phyloP scores from a whole-genome alignment of 2,888 invertebrate genomes.

The Ophion obscuratus region DNA sequence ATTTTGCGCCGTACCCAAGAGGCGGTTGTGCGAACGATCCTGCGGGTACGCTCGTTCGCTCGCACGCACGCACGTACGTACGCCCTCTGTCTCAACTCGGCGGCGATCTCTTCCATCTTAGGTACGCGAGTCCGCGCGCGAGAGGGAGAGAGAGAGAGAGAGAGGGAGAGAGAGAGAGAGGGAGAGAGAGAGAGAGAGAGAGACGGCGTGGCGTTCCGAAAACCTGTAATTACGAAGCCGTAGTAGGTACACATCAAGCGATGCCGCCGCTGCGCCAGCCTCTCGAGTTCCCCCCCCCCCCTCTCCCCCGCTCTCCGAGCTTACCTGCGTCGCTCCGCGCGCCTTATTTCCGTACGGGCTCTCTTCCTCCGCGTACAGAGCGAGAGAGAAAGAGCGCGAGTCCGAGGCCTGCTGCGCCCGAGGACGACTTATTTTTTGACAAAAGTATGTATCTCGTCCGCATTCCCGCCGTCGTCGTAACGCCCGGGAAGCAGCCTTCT shows the following conservation, averaged over 20 bases:
- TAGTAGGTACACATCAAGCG: slow-evolving; percentile 81
- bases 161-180: slow-evolving; percentile 56
- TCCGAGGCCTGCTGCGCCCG: slow-evolving; percentile 30
- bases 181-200: slow-evolving; percentile 44
- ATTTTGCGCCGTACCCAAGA: too few relatives aligned
- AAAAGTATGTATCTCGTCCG: slow-evolving; percentile 66
- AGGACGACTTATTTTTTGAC: slow-evolving; percentile 65
- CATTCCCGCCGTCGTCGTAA: slow-evolving; percentile 58
- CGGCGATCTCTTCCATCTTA: slow-evolving; percentile 1
- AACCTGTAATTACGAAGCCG: slow-evolving; percentile 84
- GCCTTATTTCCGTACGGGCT: slow-evolving; percentile 54
- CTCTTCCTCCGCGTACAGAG: slow-evolving; percentile 27
- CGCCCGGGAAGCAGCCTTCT: slow-evolving; percentile 26
- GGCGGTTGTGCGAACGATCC: too few relatives aligned
- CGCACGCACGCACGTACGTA: slow-evolving; percentile 6
- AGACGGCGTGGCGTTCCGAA: slow-evolving; percentile 79
- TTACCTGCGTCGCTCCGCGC: slow-evolving; percentile 62
- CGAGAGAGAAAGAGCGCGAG: slow-evolving; percentile 22
- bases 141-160: slow-evolving; percentile 51
- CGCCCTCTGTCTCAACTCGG: too few relatives aligned
- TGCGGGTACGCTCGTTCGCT: slow-evolving; percentile 39
- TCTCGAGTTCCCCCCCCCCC: slow-evolving; percentile 60
- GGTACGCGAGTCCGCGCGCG: slow-evolving; percentile 38
- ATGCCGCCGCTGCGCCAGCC: slow-evolving; percentile 78
- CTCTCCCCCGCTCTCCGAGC: slow-evolving; percentile 60